Conservation (phyloP, 2,113 vertebrate species). For the Hirundichthys speculiger region DNA sequence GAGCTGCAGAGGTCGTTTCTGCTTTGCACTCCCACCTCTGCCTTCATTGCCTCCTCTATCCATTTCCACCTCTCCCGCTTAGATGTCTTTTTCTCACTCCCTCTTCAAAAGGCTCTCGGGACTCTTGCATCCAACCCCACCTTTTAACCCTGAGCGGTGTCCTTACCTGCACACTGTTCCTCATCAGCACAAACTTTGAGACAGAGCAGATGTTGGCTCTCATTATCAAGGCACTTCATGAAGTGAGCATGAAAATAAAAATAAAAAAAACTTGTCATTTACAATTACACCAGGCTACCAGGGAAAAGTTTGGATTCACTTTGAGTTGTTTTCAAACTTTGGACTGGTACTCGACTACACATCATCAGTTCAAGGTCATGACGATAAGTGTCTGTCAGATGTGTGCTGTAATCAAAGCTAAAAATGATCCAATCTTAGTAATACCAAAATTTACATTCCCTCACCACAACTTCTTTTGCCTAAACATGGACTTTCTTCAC, state of each 20-base stretch:
- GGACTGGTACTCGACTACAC: too few species aligned
- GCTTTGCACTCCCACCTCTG: conserved; percentile 21
- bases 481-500: not conserved
- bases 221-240: not conserved
- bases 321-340: too few species aligned
- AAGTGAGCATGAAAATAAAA: not conserved
- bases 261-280: not conserved
- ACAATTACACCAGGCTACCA: too few species aligned
- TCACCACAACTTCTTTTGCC: not conserved
- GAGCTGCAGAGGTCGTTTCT: conserved; percentile 59
- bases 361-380: too few species aligned
- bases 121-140: conserved; percentile 30
- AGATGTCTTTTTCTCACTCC: not conserved
- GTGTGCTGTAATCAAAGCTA: too few species aligned
- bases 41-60: conserved; percentile 27
- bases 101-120: conserved; percentile 34
- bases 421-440: not conserved
- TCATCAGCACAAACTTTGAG: not conserved
- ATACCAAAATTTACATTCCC: conserved; percentile 7
- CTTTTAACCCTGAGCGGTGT: conserved; percentile 52
- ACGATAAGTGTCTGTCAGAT: too few species aligned
- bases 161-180: conserved; percentile 22
- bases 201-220: conserved; percentile 10
- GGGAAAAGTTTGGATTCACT: too few species aligned
- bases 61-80: conserved; percentile 32